Evolutionary conservation across 1,140 invertebrate species (phyloP).

Genomic region (Papilio helenus): DNA sequence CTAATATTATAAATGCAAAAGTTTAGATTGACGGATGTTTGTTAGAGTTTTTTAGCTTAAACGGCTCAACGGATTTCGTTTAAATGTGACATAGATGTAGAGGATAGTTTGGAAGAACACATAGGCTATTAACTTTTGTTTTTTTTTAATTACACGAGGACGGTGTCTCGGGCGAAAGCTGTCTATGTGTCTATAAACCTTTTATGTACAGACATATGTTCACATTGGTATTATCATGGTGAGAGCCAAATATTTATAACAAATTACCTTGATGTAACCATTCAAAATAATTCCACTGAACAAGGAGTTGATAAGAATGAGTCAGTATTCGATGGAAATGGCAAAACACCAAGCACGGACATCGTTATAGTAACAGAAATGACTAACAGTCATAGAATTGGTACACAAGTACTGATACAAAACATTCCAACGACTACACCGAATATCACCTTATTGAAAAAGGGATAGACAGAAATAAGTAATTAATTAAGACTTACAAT

Average conservation of each 20-base stretch:
- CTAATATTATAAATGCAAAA: too few relatives aligned
- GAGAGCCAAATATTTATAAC: background rate
- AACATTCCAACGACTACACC: background rate
- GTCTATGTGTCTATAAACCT: too few relatives aligned
- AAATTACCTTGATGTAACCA: background rate
- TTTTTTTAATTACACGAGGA: too few relatives aligned
- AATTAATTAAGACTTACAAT: too few relatives aligned
- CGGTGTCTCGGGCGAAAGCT: too few relatives aligned
- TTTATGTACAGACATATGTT: too few relatives aligned
- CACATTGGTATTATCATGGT: background rate
- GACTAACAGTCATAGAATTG: background rate
- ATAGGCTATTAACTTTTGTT: too few relatives aligned
- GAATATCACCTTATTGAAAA: background rate
- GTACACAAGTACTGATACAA: background rate
- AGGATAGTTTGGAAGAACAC: too few relatives aligned
- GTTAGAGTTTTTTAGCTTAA: too few relatives aligned
- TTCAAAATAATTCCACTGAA: background rate
- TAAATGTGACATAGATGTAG: too few relatives aligned
- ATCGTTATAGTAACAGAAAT: background rate
- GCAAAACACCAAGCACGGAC: background rate
- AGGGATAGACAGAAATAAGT: background rate
- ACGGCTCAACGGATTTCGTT: too few relatives aligned
- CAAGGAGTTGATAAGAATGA: slow-evolving; percentile 10
- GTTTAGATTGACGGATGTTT: too few relatives aligned
- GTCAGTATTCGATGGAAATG: background rate